Base-by-base conservation (phyloP, 2,888 invertebrate genomes). In the Caenorhabditis parvicauda region DNA sequence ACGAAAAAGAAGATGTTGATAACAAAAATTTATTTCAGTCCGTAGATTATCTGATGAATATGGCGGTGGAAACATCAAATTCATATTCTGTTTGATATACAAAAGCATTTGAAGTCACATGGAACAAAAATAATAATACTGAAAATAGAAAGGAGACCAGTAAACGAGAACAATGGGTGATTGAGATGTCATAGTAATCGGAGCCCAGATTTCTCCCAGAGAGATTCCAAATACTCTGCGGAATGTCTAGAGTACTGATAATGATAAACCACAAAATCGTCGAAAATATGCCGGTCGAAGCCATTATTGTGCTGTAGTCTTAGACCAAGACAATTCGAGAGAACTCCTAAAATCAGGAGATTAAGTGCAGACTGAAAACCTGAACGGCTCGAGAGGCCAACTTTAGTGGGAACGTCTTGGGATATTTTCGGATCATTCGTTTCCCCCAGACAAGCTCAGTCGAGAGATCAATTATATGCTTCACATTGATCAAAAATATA, bases 251-350 rank as follows among this genome's bases (percentile, higher is more conserved):
- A 67, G 47, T 74, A 77, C 45, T 79, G 79, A 64, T 79, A 79
- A 49, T 79, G 79, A 60, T 75, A 79, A 17, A 79, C 79, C 3
- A 75, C 75, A 39, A 80, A 79, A 28, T 70, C 54, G 21, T 74
- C 67, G 39, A 71, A 62, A 21, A 54, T 59, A 60, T 74, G 74
- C 29, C 73, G 67, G 55, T 79, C 78, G 55, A 78, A 78, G 14
- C 78, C 78, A 48, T 73, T 67, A 22, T 68, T 68, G 52, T 77
- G 77, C 6, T 68, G 45, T 32, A 68, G 63, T 9, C 54, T 45
- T 17, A 72, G 54, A 41, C 63, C 64, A 21, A 66, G 54, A 54
- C 77, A 77, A 45, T 74, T 75, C 2, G 77, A 62, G 0, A 77
- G 53, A 3, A 77, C 62, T 29, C 70, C 70, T 64, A 49, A 22